Evolutionary conservation across 2,888 invertebrate genomes (phyloP), one percentile per base, ranked within the genome.

Genomic region (Parnassius mnemosyne): DNA sequence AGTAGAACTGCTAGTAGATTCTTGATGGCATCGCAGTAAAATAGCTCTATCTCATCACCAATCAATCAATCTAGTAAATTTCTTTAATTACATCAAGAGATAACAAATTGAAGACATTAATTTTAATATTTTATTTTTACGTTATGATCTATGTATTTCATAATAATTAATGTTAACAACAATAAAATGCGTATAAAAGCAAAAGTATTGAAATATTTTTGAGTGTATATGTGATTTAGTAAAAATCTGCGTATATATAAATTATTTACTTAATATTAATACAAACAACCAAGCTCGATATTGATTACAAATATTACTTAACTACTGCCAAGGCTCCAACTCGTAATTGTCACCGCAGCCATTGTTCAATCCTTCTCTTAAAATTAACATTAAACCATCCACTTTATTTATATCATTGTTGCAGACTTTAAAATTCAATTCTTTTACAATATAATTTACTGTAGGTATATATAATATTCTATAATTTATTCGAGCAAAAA

Each of bases 221-320:
- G 3, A 58, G 3, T 51, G 52, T 53, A 59, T 53, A 59, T 59
- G 53, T 59, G 59, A 59, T 59, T 53, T 53, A 59, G 47, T 59
- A 53, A 41, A 49, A 49, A 59, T 47, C 53, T 53, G 46, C 16
- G 53, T 25, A n/a, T 59, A 53, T 52, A 59, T 43, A 52, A 59
- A 41, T 53, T 47, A 41, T 53, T 59, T n/a, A 47, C 52, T 59
- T 53, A 59, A 49, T 49, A 49, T 46, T 46, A 46, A 49, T 49
- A 49, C 34, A 53, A 59, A 53, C 44, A 53, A 53, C 47, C 59
- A 53, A 59, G 46, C 53, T 60, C 53, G 34, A 62, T 51, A 44
- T 41, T 58, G 57, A 55, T 56, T 34, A 34, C 5, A 34, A 34
- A 49, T 12, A 46, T 46, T 13, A 49, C 12, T 13, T 10, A 46